Evolutionary conservation across 2,888 invertebrate species (phyloP).

Genomic region (Bembecia ichneumoniformis): DNA sequence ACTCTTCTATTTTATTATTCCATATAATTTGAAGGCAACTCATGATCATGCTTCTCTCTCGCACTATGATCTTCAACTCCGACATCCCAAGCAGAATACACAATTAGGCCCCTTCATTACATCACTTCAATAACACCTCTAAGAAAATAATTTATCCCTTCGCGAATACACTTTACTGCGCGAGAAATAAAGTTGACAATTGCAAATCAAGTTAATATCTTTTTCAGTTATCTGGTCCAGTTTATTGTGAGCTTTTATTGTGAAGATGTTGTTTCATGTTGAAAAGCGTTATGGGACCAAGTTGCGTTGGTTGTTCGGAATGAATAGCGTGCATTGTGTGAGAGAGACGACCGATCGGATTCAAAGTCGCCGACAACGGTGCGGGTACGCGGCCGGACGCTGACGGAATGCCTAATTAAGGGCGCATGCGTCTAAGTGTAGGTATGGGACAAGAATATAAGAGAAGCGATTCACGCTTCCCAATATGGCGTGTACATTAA

Average conservation of each 20-base stretch:
- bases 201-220: constrained; percentile 17
- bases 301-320: constrained; percentile 23
- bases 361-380: constrained; percentile 57
- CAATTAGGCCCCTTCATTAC: constrained; percentile 70
- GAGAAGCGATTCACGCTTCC: constrained; percentile 1
- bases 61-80: constrained; percentile 36
- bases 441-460: constrained; percentile 15
- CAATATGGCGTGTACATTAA: too few species aligned
- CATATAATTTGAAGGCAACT: neutral
- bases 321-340: constrained; percentile 65
- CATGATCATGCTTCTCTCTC: neutral
- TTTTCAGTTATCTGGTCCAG: constrained; percentile 27
- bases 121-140: constrained; percentile 69
- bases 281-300: constrained; percentile 36
- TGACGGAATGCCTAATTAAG: constrained; percentile 69
- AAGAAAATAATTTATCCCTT: constrained; percentile 20
- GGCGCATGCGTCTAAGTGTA: constrained; percentile 58
- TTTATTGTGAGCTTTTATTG: constrained; percentile 23
- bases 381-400: constrained; percentile 65
- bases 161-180: constrained; percentile 16
- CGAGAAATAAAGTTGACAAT: constrained; percentile 12
- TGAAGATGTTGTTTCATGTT: constrained; percentile 50
- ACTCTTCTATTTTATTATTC: too few species aligned
- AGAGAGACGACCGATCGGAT: constrained; percentile 43
- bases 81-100: constrained; percentile 59